Base-by-base conservation (phyloP, 2,888 invertebrate species). In the Abrostola triplasia region DNA sequence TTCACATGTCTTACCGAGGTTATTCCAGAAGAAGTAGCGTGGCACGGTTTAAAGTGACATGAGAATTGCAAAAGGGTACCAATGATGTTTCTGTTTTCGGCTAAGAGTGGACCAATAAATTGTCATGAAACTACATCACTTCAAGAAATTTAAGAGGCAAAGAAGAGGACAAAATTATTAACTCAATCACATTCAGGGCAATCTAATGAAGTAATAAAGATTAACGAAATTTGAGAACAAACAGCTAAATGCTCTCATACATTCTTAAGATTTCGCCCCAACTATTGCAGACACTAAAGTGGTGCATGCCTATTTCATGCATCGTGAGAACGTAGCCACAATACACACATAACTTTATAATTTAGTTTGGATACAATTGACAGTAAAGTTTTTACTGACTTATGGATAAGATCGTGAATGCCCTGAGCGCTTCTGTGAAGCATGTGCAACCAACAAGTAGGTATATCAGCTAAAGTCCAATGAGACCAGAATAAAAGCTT, bases 341-440 rank as follows among this genome's bases (percentile, higher is more conserved):
- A 72, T 70, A 60, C 65, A 50, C 65, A 44, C 63, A 64, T 71
- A 74, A 72, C 59, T 60, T 67, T 64, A 74, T 66, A 68, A 64
- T 66, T 74, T 72, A 59, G 66, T 61, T 73, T 59, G 59, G 66
- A 69, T 64, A 77, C 77, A 77, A 76, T 74, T 69, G 69, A 64
- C 75, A 63, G 62, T 72, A 63, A 73, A 62, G 55, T 75, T 75
- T 70, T 67, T 73, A 73, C 67, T 64, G 55, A 59, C 73, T 64
- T 60, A 69, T 65, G 73, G 51, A 59, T 62, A 67, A 69, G 48
- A 65, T 74, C 69, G 55, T 66, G 62, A 74, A 64, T 64, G 62
- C 12, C 61, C 49, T 41, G 50, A 60, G 55, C 50, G 51, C 51
- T 59, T 70, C 67, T 74, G 70, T 49, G 59, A 74, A 70, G 51